Base-by-base conservation (phyloP, 2,888 invertebrate species). In the Ophion slaviceki region DNA sequence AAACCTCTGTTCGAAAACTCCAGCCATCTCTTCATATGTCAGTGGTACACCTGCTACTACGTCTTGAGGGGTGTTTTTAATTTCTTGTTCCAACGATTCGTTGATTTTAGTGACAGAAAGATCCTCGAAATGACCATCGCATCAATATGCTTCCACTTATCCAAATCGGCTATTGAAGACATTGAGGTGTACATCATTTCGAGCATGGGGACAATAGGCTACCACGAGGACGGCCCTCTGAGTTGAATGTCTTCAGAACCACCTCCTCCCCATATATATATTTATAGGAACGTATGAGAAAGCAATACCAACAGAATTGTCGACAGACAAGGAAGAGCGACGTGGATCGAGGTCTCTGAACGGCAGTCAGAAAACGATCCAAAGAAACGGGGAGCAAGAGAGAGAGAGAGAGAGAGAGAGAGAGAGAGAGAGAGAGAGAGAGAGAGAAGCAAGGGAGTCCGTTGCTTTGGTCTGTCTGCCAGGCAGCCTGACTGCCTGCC, bases 401-500 rank as follows among this genome's bases (percentile, higher is more conserved):
- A 59, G 57, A 74, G 72, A 72, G 72, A 59, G 71, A 66, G 67
- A 59, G 45, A 66, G 77, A 76, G 62, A 75, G 47, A 67, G 78
- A 78, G 57, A 80, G 71, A 32, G 32, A 32, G 32, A 32, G 32
- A 32, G 68, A 47, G 47, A 67, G 78, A 78, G 57, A 80, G 71
- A 32, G 32, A 32, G 32, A 32, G 32, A 32, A 59, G 72, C 59
- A 76, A 72, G 76, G 76, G 85, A 82, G 80, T 80, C 80, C 80
- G 83, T 75, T 83, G 86, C 80, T 86, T 75, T 72, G 80, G 83
- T 83, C 86, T 80, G 86, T 81, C 86, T 86, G 83, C 78, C 86
- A 83, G 86, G 80, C 80, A 74, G 81, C 80, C 83, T 83, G 82
- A 82, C 82, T 82, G 83, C 80, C 83, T 78, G 83, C 86, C 86